Evolutionary conservation across 2,797 vertebrate species (phyloP).

Genomic region (Enteromius viviparus): DNA sequence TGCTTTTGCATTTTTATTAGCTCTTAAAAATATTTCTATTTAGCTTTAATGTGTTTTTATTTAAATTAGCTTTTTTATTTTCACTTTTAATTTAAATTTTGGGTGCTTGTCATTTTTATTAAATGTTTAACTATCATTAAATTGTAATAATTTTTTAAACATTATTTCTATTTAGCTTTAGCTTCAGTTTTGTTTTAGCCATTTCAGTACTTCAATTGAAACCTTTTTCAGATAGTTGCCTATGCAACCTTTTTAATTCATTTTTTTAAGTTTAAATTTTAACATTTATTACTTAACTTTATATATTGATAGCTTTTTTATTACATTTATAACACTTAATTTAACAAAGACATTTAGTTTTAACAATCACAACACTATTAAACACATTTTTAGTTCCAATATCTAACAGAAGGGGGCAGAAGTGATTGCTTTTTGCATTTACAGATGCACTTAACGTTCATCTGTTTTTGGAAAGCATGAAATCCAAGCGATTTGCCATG

Average conservation of each 20-base stretch:
- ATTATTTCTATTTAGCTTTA: not conserved
- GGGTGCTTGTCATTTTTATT: not conserved
- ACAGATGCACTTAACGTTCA: not conserved
- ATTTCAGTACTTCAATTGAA: not conserved
- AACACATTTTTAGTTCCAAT: slow-evolving; percentile 2
- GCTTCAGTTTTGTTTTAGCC: not conserved
- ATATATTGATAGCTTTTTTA: not conserved
- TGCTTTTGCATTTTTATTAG: not conserved
- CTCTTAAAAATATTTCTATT: not conserved
- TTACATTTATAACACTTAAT: not conserved
- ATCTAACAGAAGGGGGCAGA: slow-evolving; percentile 48
- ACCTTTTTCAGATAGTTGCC: not conserved
- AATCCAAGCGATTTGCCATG: not conserved
- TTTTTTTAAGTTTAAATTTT: not conserved
- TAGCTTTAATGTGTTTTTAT: not conserved
- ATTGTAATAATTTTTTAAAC: not conserved
- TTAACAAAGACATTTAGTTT: no score
- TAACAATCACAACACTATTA: not conserved
- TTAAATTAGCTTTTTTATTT: not conserved
- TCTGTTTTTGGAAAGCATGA: not conserved
- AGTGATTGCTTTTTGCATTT: slow-evolving; percentile 21
- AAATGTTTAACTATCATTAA: not conserved
- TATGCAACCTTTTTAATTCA: not conserved
- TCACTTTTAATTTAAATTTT: not conserved
- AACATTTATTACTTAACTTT: not conserved